Percentiles rank a stretch among this genome's conserved stretches.
Conservation (phyloP, 2,797 vertebrate species). For the Discoglossus pictus region DNA sequence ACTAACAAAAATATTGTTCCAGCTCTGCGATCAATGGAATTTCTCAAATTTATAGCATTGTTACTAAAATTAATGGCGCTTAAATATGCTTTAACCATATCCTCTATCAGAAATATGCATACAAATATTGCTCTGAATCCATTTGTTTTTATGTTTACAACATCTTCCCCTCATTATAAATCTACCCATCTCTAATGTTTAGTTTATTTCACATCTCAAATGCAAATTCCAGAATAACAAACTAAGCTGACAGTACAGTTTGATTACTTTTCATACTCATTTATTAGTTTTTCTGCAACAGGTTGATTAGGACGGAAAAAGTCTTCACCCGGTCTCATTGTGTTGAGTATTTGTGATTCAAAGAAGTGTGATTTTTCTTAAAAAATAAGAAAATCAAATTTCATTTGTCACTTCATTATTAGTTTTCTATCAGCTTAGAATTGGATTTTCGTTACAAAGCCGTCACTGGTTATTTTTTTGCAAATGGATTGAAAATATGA, state of each 20-base stretch:
- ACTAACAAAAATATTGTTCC: too few relatives aligned
- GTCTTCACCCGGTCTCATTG: slow-evolving; percentile 14
- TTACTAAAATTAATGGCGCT: too few relatives aligned
- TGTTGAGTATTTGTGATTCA: slow-evolving; percentile 11
- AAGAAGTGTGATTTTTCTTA: slow-evolving; percentile 19
- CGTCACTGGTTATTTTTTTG: background rate
- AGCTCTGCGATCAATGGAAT: too few relatives aligned
- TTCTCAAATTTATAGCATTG: too few relatives aligned
- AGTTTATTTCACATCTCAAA: slow-evolving; percentile 35
- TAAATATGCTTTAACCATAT: too few relatives aligned
- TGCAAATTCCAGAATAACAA: slow-evolving; percentile 45
- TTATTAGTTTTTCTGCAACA: slow-evolving; percentile 43
- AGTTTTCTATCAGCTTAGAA: slow-evolving; percentile 17
- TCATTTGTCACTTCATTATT: slow-evolving; percentile 30
- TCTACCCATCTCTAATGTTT: slow-evolving; percentile 25
- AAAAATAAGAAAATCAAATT: slow-evolving; percentile 27
- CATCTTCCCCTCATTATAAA: slow-evolving; percentile 35
- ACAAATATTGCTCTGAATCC: slow-evolving; percentile 33
- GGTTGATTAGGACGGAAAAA: slow-evolving; percentile 32
- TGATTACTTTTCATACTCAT: slow-evolving; percentile 41
- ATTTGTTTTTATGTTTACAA: slow-evolving; percentile 14
- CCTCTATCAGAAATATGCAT: slow-evolving; percentile 8
- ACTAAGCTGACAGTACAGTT: slow-evolving; percentile 39
- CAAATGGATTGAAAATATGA: background rate
- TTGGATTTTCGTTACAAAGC: background rate